Evolutionary conservation across 2,797 vertebrate genomes (phyloP), one percentile per base, ranked within the genome.

Genomic region (Hylomyscus alleni): DNA sequence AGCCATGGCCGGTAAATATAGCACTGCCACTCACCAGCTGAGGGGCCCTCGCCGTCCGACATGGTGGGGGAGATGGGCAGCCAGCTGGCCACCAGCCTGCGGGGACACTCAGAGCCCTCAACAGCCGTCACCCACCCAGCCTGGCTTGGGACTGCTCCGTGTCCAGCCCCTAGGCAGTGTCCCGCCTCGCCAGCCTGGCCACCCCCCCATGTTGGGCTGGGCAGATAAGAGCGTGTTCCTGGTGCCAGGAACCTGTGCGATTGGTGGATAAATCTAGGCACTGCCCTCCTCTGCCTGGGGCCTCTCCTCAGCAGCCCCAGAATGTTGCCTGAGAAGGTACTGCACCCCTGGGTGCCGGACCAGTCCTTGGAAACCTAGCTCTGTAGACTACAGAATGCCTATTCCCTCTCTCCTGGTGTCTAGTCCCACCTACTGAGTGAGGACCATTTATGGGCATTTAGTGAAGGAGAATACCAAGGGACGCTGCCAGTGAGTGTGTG

Each of bases 191-290:
- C 67, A 60, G 97, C 97, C 97, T 89, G 84, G 96, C 94, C 89
- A 75, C 97, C 97, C 96, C 97, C 97, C 97, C 98, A 98, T 97
- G 98, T 98, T 98, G 98, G 99, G 99, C 99, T 98, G 98, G 98
- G 98, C 98, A 98, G 98, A 98, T 98, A 98, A 99, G 98, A 98
- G 98, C 98, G 98, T 98, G 99, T 98, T 89, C 98, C 99, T 99
- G 98, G 98, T 98, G 98, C 98, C 98, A 98, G 98, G 98, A 97
- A 97, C 98, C 98, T 98, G 90, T 93, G 98, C 94, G 96, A 99
- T 99, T 99, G 99, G 99, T 99, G 98, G 99, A 99, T 99, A 99
- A 99, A 99, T 99, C 99, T 99, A 98, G 99, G 98, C 99, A 98
- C 98, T 98, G 98, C 98, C 99, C 99, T 98, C 98, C 98, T 98